A percentile compares a stretch with the other conserved stretches of the same genome.
These are phyloP conservation scores for Gastrophysa polygoni DNA, from an alignment of 2,888 invertebrate genomes.

Conservation along the genomic window DNA sequence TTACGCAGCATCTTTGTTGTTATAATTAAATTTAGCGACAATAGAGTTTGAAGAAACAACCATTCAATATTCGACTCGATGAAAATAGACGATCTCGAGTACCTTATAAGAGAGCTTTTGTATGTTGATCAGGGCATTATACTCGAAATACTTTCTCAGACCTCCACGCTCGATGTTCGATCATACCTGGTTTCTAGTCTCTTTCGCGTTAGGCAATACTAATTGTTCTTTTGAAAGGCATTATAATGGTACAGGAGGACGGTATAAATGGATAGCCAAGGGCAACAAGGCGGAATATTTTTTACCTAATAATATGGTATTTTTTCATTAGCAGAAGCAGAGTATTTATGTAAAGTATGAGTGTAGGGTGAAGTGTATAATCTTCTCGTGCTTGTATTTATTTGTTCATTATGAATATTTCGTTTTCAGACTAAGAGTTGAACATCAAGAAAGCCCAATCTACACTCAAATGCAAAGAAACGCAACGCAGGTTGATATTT, in stretches of 20 bases:
- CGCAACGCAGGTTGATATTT: too few species aligned
- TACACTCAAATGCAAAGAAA: background rate
- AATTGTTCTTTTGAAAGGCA: background rate
- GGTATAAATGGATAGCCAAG: too few species aligned
- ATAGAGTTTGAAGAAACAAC: too few species aligned
- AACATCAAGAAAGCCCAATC: slow-evolving; percentile 1
- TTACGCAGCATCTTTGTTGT: too few species aligned
- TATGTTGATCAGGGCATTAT: background rate
- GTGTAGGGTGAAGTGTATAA: background rate
- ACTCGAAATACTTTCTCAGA: background rate
- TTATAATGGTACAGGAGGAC: too few species aligned
- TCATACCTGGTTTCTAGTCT: background rate
- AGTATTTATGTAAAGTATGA: background rate
- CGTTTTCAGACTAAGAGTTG: too few species aligned
- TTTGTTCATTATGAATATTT: background rate
- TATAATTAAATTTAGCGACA: too few species aligned
- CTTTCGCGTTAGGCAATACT: background rate
- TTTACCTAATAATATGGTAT: background rate
- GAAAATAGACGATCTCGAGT: too few species aligned
- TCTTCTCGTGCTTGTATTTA: slow-evolving; percentile 4
- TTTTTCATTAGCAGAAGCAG: slow-evolving; percentile 6
- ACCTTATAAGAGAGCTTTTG: too few species aligned
- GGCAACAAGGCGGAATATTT: slow-evolving; percentile 1
- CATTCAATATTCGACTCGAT: too few species aligned
- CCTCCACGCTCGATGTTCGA: background rate